Percentiles rank a stretch among this genome's conserved stretches.
These are phyloP conservation scores for Carcharodon carcharias DNA, from an alignment of 2,797 vertebrate species.

Conservation along the genomic window DNA sequence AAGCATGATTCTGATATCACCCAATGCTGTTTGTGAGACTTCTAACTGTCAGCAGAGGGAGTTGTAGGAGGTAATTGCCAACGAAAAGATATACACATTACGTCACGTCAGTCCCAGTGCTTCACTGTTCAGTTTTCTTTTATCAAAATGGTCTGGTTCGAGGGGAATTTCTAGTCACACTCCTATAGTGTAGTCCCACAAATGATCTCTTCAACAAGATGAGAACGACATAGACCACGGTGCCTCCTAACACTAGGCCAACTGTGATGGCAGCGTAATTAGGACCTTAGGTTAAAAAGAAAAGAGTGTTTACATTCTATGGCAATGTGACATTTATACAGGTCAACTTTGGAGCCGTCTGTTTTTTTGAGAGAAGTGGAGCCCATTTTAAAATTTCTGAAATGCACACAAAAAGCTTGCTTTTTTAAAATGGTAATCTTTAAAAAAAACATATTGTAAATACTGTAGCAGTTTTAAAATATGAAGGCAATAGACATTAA, in stretches of 20 bases:
- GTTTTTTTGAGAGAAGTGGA: neutral
- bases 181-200: constrained; percentile 33
- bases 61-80: neutral
- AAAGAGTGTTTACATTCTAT: neutral
- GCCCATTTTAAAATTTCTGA: neutral
- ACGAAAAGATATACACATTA: neutral
- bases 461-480: neutral
- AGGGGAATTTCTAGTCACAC: neutral
- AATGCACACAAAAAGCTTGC: neutral
- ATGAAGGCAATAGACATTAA: neutral
- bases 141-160: neutral
- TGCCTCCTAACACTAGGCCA: constrained; percentile 18
- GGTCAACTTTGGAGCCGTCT: neutral
- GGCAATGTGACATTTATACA: neutral
- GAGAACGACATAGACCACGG: constrained; percentile 16
- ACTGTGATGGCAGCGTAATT: constrained; percentile 31
- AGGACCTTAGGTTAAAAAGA: constrained; percentile 20
- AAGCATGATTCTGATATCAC: neutral
- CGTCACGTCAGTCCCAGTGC: neutral
- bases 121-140: neutral
- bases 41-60: neutral
- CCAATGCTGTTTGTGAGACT: neutral
- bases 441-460: neutral
- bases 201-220: constrained; percentile 43
- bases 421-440: neutral